Conservation (phyloP, 2,113 vertebrate genomes). For the Odobenus rosmarus region DNA sequence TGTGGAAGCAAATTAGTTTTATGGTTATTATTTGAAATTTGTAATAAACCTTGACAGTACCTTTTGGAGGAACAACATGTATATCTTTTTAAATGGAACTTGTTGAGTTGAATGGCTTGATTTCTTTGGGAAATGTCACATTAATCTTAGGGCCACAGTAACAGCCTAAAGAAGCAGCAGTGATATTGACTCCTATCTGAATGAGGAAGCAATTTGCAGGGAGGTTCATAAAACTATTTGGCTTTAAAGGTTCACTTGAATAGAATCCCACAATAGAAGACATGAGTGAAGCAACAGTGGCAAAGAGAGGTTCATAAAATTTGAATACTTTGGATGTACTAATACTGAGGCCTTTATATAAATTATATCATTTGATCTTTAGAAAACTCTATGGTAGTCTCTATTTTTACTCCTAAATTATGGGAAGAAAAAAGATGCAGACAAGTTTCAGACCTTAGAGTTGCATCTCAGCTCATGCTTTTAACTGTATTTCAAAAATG, state of each 20-base stretch:
- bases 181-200: background rate
- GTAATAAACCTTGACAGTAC: conserved; percentile 17
- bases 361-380: background rate
- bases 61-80: background rate
- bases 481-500: background rate
- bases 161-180: background rate
- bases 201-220: background rate
- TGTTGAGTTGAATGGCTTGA: background rate
- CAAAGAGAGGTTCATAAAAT: background rate
- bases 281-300: background rate
- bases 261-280: background rate
- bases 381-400: background rate
- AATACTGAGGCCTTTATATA: background rate
- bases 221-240: background rate
- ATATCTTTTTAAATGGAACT: background rate
- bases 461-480: background rate
- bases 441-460: background rate
- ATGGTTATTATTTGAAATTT: background rate
- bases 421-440: background rate
- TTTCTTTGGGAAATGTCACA: background rate
- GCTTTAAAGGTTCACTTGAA: background rate
- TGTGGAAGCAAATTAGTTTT: conserved; percentile 8
- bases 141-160: background rate
- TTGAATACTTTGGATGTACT: background rate
- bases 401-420: background rate